Percentiles rank a stretch among this genome's conserved stretches.
Conservation (phyloP, 2,888 invertebrate genomes). For the Thereva unica region DNA sequence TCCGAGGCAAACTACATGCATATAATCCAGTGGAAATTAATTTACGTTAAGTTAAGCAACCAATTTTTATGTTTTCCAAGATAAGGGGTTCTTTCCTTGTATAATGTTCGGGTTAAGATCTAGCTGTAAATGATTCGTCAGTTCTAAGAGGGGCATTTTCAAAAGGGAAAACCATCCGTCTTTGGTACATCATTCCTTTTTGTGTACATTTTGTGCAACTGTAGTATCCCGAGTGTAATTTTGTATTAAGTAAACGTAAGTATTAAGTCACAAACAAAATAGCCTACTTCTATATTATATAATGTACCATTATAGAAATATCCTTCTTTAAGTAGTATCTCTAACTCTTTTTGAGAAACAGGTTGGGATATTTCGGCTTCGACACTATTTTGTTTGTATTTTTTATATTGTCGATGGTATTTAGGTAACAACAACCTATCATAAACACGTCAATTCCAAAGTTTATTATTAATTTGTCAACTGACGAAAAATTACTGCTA, state of each 20-base stretch:
- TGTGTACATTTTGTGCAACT: constrained; percentile 20
- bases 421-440: background rate
- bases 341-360: background rate
- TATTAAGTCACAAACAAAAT: constrained; percentile 17
- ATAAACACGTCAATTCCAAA: constrained; percentile 4
- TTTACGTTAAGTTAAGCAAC: background rate
- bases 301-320: background rate
- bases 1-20: no score
- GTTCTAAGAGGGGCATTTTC: constrained; percentile 6
- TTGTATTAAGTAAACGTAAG: constrained; percentile 1
- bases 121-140: constrained; percentile 1
- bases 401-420: background rate
- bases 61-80: constrained; percentile 5
- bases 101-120: constrained; percentile 9
- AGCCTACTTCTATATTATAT: background rate
- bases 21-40: constrained; percentile 25
- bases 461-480: background rate
- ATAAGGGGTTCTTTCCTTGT: background rate
- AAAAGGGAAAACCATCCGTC: constrained; percentile 4
- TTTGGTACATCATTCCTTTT: constrained; percentile 5
- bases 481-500: no score
- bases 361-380: background rate
- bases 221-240: constrained; percentile 13
- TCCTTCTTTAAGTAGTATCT: background rate
- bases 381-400: background rate